Evolutionary conservation across 2,113 vertebrate species (phyloP).

Genomic region (Cyanistes caeruleus): DNA sequence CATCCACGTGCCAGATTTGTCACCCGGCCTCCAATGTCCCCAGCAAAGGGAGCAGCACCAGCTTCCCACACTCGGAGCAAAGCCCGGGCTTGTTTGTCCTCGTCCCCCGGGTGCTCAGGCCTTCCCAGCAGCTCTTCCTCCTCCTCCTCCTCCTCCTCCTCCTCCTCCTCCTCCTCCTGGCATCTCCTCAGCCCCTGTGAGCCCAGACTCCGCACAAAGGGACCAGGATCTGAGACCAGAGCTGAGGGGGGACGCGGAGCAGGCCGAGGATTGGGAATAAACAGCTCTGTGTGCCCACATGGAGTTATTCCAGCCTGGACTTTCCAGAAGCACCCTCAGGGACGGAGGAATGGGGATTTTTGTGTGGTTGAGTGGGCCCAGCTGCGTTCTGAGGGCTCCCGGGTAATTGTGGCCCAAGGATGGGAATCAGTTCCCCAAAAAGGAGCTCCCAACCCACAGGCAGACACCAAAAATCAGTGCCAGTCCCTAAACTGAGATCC

Average conservation of each 20-base stretch:
- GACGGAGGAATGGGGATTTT: not conserved
- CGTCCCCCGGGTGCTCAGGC: not conserved
- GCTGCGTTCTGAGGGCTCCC: not conserved
- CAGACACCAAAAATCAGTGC: constrained; percentile 5
- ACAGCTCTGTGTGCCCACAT: not conserved
- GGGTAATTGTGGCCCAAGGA: not conserved
- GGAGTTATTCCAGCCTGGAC: not conserved
- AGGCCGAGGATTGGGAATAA: not conserved
- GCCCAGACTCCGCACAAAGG: too few relatives aligned
- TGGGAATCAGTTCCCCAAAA: not conserved
- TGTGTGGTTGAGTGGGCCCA: not conserved
- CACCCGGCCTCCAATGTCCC: not conserved
- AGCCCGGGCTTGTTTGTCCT: not conserved
- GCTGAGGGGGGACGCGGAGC: not conserved
- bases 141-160: not conserved
- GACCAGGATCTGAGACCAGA: not conserved
- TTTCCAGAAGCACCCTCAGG: not conserved
- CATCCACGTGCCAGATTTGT: not conserved
- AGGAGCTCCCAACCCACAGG: not conserved
- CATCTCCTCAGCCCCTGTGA: too few relatives aligned
- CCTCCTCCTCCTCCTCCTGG: too few relatives aligned
- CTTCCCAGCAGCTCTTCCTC: not conserved
- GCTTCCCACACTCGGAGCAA: not conserved
- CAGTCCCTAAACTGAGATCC: not conserved
- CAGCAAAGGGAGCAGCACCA: not conserved